These are phyloP conservation scores for Parasteatoda lunata DNA, from an alignment of 2,888 invertebrate species.

Conservation along the genomic window DNA sequence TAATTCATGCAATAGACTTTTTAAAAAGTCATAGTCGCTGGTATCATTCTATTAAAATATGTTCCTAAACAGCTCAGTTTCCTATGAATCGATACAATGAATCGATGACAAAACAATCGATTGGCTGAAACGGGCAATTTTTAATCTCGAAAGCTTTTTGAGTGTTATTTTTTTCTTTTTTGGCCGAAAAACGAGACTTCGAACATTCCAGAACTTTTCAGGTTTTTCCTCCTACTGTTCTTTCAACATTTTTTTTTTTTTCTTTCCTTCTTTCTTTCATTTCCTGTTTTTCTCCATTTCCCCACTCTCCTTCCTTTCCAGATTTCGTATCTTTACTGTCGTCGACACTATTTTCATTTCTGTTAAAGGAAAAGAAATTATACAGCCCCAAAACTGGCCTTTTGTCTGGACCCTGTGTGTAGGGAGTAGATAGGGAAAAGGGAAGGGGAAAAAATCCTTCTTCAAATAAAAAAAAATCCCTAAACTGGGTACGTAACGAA, in stretches of 20 bases:
- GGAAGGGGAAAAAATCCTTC: conserved; percentile 26
- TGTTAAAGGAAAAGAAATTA: conserved; percentile 58
- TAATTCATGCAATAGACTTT: too few species aligned
- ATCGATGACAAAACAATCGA: conserved; percentile 7
- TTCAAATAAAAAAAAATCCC: conserved; percentile 49
- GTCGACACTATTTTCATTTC: conserved; percentile 62
- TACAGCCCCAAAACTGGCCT: conserved; percentile 63
- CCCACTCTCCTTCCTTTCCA: background rate
- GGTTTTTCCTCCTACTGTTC: conserved; percentile 12
- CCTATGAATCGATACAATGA: background rate
- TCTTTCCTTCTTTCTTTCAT: background rate
- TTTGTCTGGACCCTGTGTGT: conserved; percentile 59
- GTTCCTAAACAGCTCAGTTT: too few species aligned
- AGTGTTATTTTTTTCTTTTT: background rate
- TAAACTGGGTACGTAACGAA: conserved; percentile 51
- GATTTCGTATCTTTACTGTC: conserved; percentile 37
- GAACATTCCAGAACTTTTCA: conserved; percentile 38
- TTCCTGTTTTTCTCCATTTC: conserved; percentile 2
- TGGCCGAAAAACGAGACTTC: conserved; percentile 48
- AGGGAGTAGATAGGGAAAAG: conserved; percentile 7
- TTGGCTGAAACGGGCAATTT: conserved; percentile 59
- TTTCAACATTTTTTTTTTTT: background rate
- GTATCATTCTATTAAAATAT: too few species aligned
- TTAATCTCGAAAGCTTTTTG: conserved; percentile 54
- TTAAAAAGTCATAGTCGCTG: too few species aligned